Conservation (phyloP, 2,113 vertebrate species). For the Nannospalax galili region DNA sequence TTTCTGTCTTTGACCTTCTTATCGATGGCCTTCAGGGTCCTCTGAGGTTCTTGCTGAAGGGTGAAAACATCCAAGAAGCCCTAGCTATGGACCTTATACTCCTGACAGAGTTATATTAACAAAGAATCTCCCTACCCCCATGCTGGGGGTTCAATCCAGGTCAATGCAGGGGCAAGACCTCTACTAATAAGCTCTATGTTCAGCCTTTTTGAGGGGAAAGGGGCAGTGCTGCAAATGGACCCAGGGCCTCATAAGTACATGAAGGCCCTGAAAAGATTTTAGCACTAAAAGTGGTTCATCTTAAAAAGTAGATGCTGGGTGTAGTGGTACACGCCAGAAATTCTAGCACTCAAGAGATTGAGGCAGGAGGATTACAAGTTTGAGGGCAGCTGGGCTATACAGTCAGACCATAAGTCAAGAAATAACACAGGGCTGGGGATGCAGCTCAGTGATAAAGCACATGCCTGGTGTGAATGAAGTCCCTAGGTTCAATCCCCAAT, state of each 20-base stretch:
- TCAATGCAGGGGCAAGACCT: neutral
- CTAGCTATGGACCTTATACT: too few species aligned
- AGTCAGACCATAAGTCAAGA: neutral
- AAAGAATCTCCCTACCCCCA: too few species aligned
- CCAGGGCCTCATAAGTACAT: too few species aligned
- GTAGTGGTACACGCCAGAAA: too few species aligned
- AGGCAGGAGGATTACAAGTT: too few species aligned
- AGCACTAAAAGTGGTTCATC: neutral
- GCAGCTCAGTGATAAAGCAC: neutral
- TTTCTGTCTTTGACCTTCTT: too few species aligned
- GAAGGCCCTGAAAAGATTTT: neutral
- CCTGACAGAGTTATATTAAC: too few species aligned
- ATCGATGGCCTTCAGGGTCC: too few species aligned
- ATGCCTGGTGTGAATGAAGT: too few species aligned
- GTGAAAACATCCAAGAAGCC: neutral
- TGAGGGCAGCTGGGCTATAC: neutral
- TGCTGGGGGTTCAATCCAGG: neutral
- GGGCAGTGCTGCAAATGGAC: too few species aligned
- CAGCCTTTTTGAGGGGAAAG: neutral
- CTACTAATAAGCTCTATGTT: neutral
- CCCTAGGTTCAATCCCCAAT: neutral
- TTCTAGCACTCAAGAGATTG: too few species aligned
- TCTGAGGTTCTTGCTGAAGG: neutral
- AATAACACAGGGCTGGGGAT: neutral
- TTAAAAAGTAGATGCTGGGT: neutral